Evolutionary conservation across 2,888 invertebrate genomes (phyloP), one percentile per base, ranked within the genome.

Genomic region (Acleris laterana): DNA sequence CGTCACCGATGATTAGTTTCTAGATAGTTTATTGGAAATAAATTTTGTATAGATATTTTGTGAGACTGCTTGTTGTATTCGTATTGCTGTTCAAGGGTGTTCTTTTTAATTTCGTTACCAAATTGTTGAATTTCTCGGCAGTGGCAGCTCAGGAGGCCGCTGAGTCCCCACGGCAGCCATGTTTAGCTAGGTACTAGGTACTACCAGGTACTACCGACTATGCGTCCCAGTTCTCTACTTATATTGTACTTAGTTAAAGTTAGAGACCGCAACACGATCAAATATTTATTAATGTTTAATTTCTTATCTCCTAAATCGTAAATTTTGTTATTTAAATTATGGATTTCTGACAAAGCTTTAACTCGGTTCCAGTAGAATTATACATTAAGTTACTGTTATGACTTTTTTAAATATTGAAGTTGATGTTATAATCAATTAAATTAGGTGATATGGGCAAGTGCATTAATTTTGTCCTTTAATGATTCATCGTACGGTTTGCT

Each of bases 21-120:
- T 90, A 90, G 89, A 89, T 90, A 90, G 92, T 89, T 90, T 89
- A 89, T 89, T 88, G 83, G 87, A 82, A 81, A 79, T 77, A 80
- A 83, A 86, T 84, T 88, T 88, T 93, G 91, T 91, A 90, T 66
- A 88, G 88, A 91, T 91, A 90, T 89, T 92, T 88, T 86, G 91
- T 91, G 93, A 93, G 93, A 93, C 93, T 93, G 93, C 93, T 93
- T 93, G 93, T 92, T 92, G 91, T 91, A 90, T 85, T 90, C 85
- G 89, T 91, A 88, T 82, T 82, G 91, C 90, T 90, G 89, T 87
- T 89, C 77, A 78, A 80, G 84, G 79, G 85, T 83, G 85, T 87
- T 81, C 87, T 83, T 84, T 88, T 89, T 89, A 88, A 85, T 89
- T 91, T 92, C 87, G 93, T 93, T 93, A 92, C 93, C 93, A 92